These are phyloP conservation scores for Montifringilla adamsi DNA, from an alignment of 2,113 vertebrate genomes.

Conservation along the genomic window DNA sequence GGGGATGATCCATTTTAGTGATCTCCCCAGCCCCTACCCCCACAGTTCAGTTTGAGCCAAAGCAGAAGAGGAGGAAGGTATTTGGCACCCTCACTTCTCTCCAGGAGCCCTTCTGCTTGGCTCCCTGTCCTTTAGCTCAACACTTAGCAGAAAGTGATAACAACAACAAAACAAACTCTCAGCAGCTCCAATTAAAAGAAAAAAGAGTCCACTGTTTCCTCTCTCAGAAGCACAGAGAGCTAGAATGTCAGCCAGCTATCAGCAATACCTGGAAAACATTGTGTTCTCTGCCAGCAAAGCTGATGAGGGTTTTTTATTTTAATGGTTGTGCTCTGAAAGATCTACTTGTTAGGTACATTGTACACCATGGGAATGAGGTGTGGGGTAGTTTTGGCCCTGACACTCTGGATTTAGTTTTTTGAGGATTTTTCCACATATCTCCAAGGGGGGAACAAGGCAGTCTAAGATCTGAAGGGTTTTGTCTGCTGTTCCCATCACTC, in stretches of 20 bases:
- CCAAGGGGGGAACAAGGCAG: not conserved
- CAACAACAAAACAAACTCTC: slow-evolving; percentile 30
- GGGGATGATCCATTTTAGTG: not conserved
- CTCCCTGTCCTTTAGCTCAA: not conserved
- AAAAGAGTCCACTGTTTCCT: slow-evolving; percentile 27
- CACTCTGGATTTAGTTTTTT: not conserved
- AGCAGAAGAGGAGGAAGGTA: not conserved
- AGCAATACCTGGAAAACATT: slow-evolving; percentile 13
- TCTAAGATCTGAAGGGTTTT: not conserved
- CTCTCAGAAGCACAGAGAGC: not conserved
- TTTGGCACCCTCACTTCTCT: not conserved
- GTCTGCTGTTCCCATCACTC: not conserved
- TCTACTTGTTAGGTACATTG: slow-evolving; percentile 18
- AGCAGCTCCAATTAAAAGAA: not conserved
- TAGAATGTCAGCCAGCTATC: slow-evolving; percentile 11
- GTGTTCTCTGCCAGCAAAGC: not conserved
- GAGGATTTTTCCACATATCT: not conserved
- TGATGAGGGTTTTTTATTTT: not conserved
- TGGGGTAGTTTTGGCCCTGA: not conserved
- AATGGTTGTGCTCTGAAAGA: slow-evolving; percentile 12
- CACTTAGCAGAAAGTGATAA: slow-evolving; percentile 11
- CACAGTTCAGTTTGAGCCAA: not conserved
- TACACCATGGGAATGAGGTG: slow-evolving; percentile 24
- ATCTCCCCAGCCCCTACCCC: not conserved
- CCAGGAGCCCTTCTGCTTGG: not conserved